These are phyloP conservation scores for Sitophilus oryzae DNA, from an alignment of 1,140 invertebrate genomes.

Conservation along the genomic window DNA sequence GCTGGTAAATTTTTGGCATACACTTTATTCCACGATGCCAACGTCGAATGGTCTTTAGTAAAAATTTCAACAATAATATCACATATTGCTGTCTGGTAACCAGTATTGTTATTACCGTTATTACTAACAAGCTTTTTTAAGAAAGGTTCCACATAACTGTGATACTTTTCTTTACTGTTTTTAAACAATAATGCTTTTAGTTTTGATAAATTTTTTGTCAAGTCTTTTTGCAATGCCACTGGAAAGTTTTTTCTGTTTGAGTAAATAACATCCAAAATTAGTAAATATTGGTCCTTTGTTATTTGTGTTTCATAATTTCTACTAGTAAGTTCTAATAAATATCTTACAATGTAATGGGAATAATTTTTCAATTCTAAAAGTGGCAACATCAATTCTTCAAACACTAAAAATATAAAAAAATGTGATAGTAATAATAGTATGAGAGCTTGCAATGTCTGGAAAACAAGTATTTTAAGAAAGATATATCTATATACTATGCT, in stretches of 20 bases:
- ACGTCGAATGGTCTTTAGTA: constrained; percentile 46
- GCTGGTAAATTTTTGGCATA: constrained; percentile 49
- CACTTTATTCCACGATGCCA: constrained; percentile 51
- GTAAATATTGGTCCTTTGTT: constrained; percentile 34
- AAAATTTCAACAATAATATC: constrained; percentile 47
- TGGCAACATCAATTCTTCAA: constrained; percentile 75
- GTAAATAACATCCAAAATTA: constrained; percentile 34
- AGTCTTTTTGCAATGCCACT: constrained; percentile 33
- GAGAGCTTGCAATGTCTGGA: no score
- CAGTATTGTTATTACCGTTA: constrained; percentile 37
- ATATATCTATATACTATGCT: no score
- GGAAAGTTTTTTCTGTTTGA: constrained; percentile 37
- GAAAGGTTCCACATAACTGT: constrained; percentile 45
- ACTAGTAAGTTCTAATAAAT: constrained; percentile 60
- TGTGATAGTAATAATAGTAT: no score
- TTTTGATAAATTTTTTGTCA: constrained; percentile 41
- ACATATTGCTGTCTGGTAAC: constrained; percentile 45
- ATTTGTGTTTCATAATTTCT: constrained; percentile 21
- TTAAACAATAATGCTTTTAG: constrained; percentile 36
- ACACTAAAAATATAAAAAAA: constrained; percentile 50
- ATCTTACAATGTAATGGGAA: constrained; percentile 60
- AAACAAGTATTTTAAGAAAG: no score
- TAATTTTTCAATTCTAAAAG: constrained; percentile 68
- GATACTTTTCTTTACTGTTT: constrained; percentile 35
- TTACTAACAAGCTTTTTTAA: constrained; percentile 44